phyloP scores from a whole-genome alignment of 1,140 invertebrate genomes.

The Aphelinus atriplicis region DNA sequence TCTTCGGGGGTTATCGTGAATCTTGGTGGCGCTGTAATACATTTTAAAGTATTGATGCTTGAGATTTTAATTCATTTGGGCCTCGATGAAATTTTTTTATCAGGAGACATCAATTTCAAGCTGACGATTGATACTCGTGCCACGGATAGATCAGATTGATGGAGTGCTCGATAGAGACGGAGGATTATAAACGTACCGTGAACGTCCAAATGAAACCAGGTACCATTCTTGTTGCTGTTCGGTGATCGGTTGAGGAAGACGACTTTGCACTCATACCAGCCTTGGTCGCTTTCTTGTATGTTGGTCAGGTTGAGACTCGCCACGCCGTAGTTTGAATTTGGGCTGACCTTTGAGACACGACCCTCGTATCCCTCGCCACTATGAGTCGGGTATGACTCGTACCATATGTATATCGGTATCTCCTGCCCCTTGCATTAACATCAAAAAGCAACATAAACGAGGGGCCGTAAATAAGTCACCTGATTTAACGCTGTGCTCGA shows the following conservation, averaged over 20 bases:
- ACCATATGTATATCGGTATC: slow-evolving; percentile 97
- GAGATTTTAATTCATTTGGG: background rate
- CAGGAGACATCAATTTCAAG: too few species aligned
- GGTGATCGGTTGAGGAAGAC: slow-evolving; percentile 94
- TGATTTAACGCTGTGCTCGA: too few species aligned
- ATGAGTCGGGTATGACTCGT: slow-evolving; percentile 95
- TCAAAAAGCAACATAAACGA: slow-evolving; percentile 63
- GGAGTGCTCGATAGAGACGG: too few species aligned
- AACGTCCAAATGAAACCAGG: slow-evolving; percentile 96
- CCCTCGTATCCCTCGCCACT: slow-evolving; percentile 92
- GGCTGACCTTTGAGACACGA: slow-evolving; percentile 85
- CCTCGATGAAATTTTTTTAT: background rate
- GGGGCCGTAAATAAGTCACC: slow-evolving; percentile 38
- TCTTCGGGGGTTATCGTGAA: slow-evolving; percentile 93
- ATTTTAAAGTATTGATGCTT: slow-evolving; percentile 18
- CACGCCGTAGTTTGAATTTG: slow-evolving; percentile 85
- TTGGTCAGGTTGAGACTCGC: slow-evolving; percentile 94
- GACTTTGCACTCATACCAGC: slow-evolving; percentile 97
- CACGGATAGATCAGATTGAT: too few species aligned
- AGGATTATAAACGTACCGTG: slow-evolving; percentile 72
- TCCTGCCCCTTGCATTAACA: slow-evolving; percentile 81
- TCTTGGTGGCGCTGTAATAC: slow-evolving; percentile 80
- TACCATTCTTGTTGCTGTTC: slow-evolving; percentile 89
- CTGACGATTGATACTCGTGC: too few species aligned
- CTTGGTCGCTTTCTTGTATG: slow-evolving; percentile 91